These are phyloP conservation scores for Steinernema khuongi DNA, from an alignment of 1,140 invertebrate genomes.

Conservation along the genomic window DNA sequence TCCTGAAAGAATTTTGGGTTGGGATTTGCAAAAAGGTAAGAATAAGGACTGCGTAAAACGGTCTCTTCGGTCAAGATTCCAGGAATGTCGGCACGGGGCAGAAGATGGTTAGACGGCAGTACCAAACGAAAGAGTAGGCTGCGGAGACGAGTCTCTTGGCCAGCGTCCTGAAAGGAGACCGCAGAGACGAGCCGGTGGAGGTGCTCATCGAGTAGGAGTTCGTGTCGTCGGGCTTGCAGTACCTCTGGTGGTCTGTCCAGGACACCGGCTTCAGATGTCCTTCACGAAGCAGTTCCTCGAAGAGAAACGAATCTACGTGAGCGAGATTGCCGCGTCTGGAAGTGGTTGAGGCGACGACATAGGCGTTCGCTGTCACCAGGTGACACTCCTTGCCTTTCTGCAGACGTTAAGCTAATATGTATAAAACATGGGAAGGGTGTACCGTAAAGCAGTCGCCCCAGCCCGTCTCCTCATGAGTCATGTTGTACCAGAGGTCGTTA, in stretches of 20 bases:
- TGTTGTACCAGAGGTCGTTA: conserved; percentile 27
- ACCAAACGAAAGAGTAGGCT: not conserved
- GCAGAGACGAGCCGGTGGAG: not conserved
- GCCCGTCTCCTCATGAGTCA: conserved; percentile 15
- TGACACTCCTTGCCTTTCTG: conserved; percentile 71
- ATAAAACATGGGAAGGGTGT: not conserved
- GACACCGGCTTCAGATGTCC: not conserved
- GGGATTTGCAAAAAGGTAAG: no score
- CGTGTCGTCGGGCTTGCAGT: not conserved
- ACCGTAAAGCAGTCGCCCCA: conserved; percentile 28
- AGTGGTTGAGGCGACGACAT: conserved; percentile 81
- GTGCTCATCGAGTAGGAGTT: conserved; percentile 10
- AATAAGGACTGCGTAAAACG: no score
- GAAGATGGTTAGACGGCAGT: no score
- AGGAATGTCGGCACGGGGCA: no score
- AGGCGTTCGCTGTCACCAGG: conserved; percentile 66
- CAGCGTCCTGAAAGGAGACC: not conserved
- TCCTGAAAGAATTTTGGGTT: no score
- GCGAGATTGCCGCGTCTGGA: not conserved
- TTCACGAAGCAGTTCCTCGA: not conserved
- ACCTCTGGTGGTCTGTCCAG: not conserved
- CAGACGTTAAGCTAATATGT: not conserved
- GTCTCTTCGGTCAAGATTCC: no score
- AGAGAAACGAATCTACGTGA: not conserved
- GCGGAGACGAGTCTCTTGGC: not conserved